Conservation (phyloP, 2,888 invertebrate genomes). For the Urechis unicinctus region DNA sequence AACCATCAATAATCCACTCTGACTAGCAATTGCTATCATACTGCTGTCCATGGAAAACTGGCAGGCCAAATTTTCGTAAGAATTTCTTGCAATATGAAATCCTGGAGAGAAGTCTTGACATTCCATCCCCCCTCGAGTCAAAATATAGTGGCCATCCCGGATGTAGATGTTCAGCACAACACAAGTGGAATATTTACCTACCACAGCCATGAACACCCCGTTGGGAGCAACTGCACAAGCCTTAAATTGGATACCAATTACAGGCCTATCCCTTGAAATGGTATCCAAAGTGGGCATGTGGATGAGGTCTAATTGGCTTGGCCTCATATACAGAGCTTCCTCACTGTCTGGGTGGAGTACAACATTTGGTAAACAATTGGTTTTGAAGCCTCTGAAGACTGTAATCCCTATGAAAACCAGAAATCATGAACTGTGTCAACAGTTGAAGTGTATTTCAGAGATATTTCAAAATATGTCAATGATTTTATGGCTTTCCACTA, state of each 20-base stretch:
- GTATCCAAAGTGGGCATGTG: neutral
- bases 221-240: slow-evolving; percentile 31
- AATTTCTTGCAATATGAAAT: slow-evolving; percentile 15
- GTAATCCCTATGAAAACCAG: neutral
- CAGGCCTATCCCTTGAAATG: neutral
- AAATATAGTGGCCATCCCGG: neutral
- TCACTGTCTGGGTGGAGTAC: neutral
- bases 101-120: slow-evolving; percentile 22
- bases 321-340: neutral
- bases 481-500: no score
- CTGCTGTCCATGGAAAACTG: slow-evolving; percentile 34
- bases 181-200: slow-evolving; percentile 19
- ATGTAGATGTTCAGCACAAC: slow-evolving; percentile 19
- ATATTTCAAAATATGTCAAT: no score
- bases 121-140: neutral
- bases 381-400: neutral
- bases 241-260: neutral
- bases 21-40: slow-evolving; percentile 27
- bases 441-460: neutral
- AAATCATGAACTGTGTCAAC: neutral
- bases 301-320: neutral
- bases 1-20: slow-evolving; percentile 22
- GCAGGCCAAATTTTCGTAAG: slow-evolving; percentile 28
- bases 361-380: neutral
- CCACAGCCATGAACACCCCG: slow-evolving; percentile 27